Evolutionary conservation across 2,113 vertebrate species (phyloP), one percentile per base, ranked within the genome.

Genomic region (Chinchilla lanigera): DNA sequence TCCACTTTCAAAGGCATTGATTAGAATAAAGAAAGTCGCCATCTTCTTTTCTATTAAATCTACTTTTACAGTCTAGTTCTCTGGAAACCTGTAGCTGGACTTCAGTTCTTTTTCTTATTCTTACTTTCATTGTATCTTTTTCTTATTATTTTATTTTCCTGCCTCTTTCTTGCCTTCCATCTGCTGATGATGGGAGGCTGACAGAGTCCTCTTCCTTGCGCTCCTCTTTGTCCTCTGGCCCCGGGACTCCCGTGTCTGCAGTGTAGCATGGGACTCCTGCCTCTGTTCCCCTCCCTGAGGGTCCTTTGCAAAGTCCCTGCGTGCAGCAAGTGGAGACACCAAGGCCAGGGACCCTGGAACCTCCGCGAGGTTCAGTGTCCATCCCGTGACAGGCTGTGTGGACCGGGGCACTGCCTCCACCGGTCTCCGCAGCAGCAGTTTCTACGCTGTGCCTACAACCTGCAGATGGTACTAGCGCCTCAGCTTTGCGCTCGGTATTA

Each of bases 371-470:
- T 6, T 38, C 58, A n/a, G 67, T 4, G 20, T 9, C 35, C 9
- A 22, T 12, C 19, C 24, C 5, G 0, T 11, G 38, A 2, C 65
- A 13, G 2, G 17, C 41, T 6, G 1, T 8, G 58, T 65, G 47
- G 80, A 16, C 47, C 1, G 13, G 47, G 19, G 54, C 5, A 16
- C 41, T 0, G 0, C 24, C 63, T 9, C 5, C 38, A 5, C 58
- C 7, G 5, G 47, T n/a, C 1, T 47, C 78, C 5, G 30, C 20
- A 1, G 30, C 20, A 2, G 0, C 0, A 1, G 30, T 35, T 56
- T 60, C 61, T 8, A 0, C 28, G 3, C 60, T 24, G 1, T 26
- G 0, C 2, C 3, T 30, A 16, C 35, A 1, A 16, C 22, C 7
- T 3, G 11, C 22, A 41, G 35, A 9, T 0, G 14, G 13, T 8